These are phyloP conservation scores for Uria lomvia DNA, from an alignment of 2,113 vertebrate species.

Conservation along the genomic window DNA sequence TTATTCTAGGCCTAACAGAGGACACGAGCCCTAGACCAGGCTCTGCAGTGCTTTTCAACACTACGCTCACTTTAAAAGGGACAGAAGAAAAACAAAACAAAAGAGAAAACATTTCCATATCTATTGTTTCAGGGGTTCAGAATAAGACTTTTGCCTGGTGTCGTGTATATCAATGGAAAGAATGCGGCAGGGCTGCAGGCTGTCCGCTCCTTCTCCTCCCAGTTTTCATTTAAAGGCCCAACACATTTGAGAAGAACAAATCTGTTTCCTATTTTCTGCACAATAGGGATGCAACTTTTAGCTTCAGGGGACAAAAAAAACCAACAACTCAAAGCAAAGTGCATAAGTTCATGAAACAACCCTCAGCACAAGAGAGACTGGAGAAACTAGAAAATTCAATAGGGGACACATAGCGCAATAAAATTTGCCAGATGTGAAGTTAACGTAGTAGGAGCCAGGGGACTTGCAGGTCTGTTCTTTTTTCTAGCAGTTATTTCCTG, in stretches of 20 bases:
- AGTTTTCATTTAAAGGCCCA: slow-evolving; percentile 30
- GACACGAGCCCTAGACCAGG: not conserved
- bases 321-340: not conserved
- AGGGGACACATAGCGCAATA: not conserved
- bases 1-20: not conserved
- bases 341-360: not conserved
- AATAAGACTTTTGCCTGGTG: not conserved
- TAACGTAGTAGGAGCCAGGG: not conserved
- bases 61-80: not conserved
- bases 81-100: slow-evolving; percentile 3
- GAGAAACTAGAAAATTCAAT: not conserved
- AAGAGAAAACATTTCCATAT: not conserved
- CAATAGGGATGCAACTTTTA: slow-evolving; percentile 27
- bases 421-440: not conserved
- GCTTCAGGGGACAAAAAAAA: not conserved
- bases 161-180: slow-evolving; percentile 7
- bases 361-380: not conserved
- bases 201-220: not conserved
- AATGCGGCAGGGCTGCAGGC: slow-evolving; percentile 26
- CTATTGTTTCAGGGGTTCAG: slow-evolving; percentile 12
- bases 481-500: not conserved
- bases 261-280: slow-evolving; percentile 54
- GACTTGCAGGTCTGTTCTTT: not conserved
- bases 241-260: not conserved
- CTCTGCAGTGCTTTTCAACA: not conserved